A percentile compares a stretch with the other conserved stretches of the same genome.
Evolutionary conservation across 2,113 vertebrate species (phyloP).

Genomic region (Cepphus grylle): DNA sequence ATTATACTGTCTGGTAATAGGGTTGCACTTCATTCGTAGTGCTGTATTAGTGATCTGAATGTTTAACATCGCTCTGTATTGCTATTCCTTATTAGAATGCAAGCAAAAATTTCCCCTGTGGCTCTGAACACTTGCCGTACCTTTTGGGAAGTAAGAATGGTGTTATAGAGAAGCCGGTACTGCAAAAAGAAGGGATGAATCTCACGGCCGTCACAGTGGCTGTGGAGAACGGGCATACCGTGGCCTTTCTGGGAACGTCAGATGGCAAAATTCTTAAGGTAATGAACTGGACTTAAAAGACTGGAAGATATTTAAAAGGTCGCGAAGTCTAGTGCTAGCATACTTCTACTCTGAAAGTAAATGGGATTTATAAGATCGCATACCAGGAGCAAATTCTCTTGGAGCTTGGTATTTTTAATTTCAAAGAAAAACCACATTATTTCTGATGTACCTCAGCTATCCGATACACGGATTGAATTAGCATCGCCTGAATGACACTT

Average conservation of each 20-base stretch:
- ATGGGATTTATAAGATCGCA: neutral
- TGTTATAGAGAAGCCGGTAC: constrained; percentile 30
- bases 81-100: constrained; percentile 58
- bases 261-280: constrained; percentile 85
- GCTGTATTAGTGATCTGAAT: constrained; percentile 42
- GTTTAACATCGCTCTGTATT: constrained; percentile 29
- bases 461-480: neutral
- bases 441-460: neutral
- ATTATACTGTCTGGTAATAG: neutral
- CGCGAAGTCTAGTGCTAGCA: neutral
- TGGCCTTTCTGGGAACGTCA: constrained; percentile 88
- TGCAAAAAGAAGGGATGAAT: constrained; percentile 72
- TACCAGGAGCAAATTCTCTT: neutral
- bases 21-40: neutral
- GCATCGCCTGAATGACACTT: neutral
- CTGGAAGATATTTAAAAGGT: neutral
- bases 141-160: constrained; percentile 85
- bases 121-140: constrained; percentile 90
- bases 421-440: neutral
- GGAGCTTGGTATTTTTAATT: neutral
- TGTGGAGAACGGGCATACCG: constrained; percentile 79
- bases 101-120: constrained; percentile 76
- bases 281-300: neutral
- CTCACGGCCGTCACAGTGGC: constrained; percentile 85
- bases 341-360: neutral